phyloP scores from a whole-genome alignment of 2,888 invertebrate genomes.

The Trichopria drosophilae region DNA sequence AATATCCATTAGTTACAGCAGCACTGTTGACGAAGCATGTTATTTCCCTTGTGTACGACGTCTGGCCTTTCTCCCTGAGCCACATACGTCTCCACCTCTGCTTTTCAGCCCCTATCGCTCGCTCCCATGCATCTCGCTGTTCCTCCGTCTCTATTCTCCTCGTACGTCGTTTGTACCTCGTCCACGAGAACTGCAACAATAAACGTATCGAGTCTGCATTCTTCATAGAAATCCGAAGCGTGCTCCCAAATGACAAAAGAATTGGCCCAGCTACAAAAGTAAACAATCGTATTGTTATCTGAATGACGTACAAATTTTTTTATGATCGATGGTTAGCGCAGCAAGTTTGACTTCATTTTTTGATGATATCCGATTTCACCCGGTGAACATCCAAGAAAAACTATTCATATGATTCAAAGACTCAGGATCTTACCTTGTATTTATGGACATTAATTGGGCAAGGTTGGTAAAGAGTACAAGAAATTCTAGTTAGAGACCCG shows the following conservation, averaged over 20 bases:
- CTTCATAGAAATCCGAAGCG: slow-evolving; percentile 34
- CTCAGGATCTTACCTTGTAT: too few species aligned
- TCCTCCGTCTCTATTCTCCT: slow-evolving; percentile 31
- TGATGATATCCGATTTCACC: too few species aligned
- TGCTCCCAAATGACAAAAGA: slow-evolving; percentile 18
- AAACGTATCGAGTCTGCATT: slow-evolving; percentile 30
- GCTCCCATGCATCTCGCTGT: slow-evolving; percentile 25
- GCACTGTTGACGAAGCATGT: slow-evolving; percentile 58
- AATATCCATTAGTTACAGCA: slow-evolving; percentile 59
- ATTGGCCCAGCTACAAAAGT: too few species aligned
- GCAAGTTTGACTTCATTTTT: too few species aligned
- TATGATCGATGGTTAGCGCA: too few species aligned
- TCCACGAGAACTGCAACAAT: slow-evolving; percentile 34
- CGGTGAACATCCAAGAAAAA: too few species aligned
- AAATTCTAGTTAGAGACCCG: too few species aligned
- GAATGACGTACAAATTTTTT: too few species aligned
- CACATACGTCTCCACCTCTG: slow-evolving; percentile 19
- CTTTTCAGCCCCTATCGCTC: slow-evolving; percentile 4
- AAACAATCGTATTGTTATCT: too few species aligned
- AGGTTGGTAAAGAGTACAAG: too few species aligned
- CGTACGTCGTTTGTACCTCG: slow-evolving; percentile 40
- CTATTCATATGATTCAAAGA: too few species aligned
- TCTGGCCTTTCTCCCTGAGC: slow-evolving; percentile 22
- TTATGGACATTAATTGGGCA: too few species aligned
- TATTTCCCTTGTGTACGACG: slow-evolving; percentile 57